These are phyloP conservation scores for Macroglossus sobrinus DNA, from an alignment of 2,113 vertebrate genomes.

Conservation along the genomic window DNA sequence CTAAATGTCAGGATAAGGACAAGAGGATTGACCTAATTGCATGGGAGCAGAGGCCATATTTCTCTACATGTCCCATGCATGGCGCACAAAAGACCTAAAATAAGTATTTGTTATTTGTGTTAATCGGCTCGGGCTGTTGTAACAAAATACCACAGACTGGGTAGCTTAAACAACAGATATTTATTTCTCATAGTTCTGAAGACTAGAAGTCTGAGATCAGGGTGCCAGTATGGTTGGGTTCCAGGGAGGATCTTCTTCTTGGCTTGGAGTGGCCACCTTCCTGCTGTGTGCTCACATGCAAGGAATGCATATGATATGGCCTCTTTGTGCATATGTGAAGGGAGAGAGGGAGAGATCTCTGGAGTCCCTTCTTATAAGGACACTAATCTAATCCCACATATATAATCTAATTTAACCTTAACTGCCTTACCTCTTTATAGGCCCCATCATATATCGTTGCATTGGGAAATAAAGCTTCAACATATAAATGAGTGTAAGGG, in stretches of 20 bases:
- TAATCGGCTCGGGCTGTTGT: not conserved
- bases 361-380: not conserved
- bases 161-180: not conserved
- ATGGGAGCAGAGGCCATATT: not conserved
- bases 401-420: not conserved
- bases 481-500: not conserved
- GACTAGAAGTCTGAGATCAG: not conserved
- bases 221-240: not conserved
- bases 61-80: not conserved
- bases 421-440: not conserved
- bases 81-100: not conserved
- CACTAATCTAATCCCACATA: not conserved
- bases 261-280: not conserved
- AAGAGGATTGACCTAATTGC: not conserved
- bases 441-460: not conserved
- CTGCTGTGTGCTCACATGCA: not conserved
- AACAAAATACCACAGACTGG: not conserved
- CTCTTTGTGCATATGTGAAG: not conserved
- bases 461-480: not conserved
- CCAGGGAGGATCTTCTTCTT: not conserved
- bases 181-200: not conserved
- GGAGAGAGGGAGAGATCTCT: not conserved
- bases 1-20: not conserved
- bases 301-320: too few species aligned
- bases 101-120: not conserved